Base-by-base conservation (phyloP, 1,140 invertebrate species). In the Adelges cooleyi region DNA sequence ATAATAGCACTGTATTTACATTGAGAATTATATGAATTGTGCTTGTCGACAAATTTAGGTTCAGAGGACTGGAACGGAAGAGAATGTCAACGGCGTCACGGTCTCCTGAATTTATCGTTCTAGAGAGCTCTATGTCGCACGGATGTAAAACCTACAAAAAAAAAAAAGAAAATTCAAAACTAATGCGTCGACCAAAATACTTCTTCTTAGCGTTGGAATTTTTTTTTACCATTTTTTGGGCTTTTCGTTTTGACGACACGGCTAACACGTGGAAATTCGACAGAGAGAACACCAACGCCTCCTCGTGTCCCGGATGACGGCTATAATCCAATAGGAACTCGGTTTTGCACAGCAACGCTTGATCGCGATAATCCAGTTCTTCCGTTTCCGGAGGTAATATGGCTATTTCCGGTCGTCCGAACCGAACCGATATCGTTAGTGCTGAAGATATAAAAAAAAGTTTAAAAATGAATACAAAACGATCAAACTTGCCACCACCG, bases 321-420 rank as follows among this genome's bases (percentile, higher is more conserved):
- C 83, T 84, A 73, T 86, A 87, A 70, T 89, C 87, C 4, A 87
- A 77, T 8, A 84, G 77, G 2, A 90, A 76, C 74, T 90, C 87
- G 8, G 84, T 82, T 73, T 87, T 79, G 2, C 89, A 76, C 6
- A 90, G 78, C 44, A 90, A 77, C 18, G 86, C 82, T 6, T 48
- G 56, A 48, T 62, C 56, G n/a, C 56, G 56, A n/a, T 46, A 20
- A 29, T 62, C 42, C 20, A 46, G n/a, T 48, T 48, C 56, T 29
- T 62, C 56, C 4, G 82, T 77, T 70, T 85, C 84, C 13, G 84
- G 84, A 70, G 67, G 65, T 51, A 86, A 85, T 51, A 91, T 77
- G 72, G 90, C 84, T 25, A 92, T 78, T 73, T 91, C 87, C 13
- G 87, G 87, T 69, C 87, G 83, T 44, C 86, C 81, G 67, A 87